phyloP scores from a whole-genome alignment of 2,113 vertebrate species.

The Oenanthe oenanthe region DNA sequence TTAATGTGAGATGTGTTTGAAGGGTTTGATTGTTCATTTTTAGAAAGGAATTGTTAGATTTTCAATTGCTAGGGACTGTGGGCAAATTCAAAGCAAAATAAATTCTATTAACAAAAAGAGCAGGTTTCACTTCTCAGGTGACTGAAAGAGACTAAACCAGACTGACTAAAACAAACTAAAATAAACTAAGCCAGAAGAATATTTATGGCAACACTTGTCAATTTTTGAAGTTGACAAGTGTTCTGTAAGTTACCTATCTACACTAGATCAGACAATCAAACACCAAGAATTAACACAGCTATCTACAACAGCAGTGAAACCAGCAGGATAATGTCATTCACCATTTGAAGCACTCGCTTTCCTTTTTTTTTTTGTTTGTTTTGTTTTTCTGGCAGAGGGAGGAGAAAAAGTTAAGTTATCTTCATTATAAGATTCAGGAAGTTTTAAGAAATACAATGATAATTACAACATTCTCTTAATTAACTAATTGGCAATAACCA shows the following conservation, averaged over 20 bases:
- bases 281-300: neutral
- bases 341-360: neutral
- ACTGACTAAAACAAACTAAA: neutral
- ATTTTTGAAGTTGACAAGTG: neutral
- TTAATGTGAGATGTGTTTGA: neutral
- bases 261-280: neutral
- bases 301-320: neutral
- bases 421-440: neutral
- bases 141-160: neutral
- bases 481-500: neutral
- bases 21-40: neutral
- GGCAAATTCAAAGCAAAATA: neutral
- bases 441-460: neutral
- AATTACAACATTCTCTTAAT: neutral
- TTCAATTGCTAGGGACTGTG: neutral
- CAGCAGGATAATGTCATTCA: neutral
- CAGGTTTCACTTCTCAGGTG: neutral
- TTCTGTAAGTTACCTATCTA: neutral
- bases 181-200: neutral
- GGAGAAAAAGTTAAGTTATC: neutral
- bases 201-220: neutral
- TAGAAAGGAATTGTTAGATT: neutral
- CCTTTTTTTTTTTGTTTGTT: neutral
- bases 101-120: neutral
- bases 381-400: neutral